Base-by-base conservation (phyloP, 2,888 invertebrate species). In the Drosophila anomelani region DNA sequence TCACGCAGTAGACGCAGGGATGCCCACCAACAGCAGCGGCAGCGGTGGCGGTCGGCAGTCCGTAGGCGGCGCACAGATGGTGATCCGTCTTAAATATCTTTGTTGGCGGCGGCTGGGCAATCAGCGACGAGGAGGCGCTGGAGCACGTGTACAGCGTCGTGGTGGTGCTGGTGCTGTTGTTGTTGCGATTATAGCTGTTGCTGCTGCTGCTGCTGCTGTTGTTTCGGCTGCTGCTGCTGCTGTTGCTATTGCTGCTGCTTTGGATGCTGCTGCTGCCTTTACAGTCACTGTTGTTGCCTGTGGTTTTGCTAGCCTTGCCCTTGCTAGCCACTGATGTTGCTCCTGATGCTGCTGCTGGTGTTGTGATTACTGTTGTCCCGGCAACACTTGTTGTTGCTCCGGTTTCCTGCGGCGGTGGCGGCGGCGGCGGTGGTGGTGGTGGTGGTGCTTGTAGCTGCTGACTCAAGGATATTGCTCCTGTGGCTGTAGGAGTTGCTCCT, bases 31-130 rank as follows among this genome's bases (percentile, higher is more conserved):
- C 89, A 89, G 91, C 89, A 79, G 91, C 76, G 67, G 75, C 75
- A 67, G 75, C 81, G 78, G 90, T 88, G 81, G 90, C 89, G 79
- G 90, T 89, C 78, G 90, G 90, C 89, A 91, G 79, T 81, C 91
- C 90, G 91, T 91, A 91, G 75, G 87, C 76, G 71, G 85, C 86
- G 90, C 90, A 91, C 76, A 91, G 85, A 68, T 68, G 67, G 88
- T 91, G 91, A 90, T 91, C 91, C 91, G 91, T 91, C 84, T 91
- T 91, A 90, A 91, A 91, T 86, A 91, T 91, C 87, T 91, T 91
- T 58, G 89, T 91, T 84, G 91, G 91, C 79, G 91, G 91, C 78
- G 91, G 91, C 80, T 91, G 91, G 77, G 91, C 90, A 89, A 90
- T 83, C 79, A 91, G 78, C 67, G 91, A 90, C 59, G 90, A 86